Evolutionary conservation across 2,888 invertebrate genomes (phyloP).

Genomic region (Dromius quadrimaculatus): DNA sequence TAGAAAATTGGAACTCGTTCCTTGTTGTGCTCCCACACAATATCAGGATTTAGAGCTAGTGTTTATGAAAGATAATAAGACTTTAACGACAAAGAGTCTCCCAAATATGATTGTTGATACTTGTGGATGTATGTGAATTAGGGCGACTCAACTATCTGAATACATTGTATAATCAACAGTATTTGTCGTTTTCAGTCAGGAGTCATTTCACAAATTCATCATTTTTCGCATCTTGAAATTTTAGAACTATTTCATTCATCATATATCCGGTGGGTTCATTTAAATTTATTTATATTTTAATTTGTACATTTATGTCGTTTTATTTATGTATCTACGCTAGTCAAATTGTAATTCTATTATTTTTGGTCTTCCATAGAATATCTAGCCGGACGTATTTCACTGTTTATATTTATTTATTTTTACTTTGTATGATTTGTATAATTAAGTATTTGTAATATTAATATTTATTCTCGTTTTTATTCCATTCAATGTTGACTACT

Average conservation of each 20-base stretch:
- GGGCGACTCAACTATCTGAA: constrained; percentile 13
- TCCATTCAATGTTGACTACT: constrained; percentile 24
- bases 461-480: constrained; percentile 41
- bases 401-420: constrained; percentile 37
- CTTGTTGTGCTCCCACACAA: constrained; percentile 89
- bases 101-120: constrained; percentile 94
- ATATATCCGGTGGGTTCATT: background rate
- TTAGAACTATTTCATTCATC: background rate
- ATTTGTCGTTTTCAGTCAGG: constrained; percentile 42
- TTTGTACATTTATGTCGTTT: constrained; percentile 3
- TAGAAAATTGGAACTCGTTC: constrained; percentile 74
- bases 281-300: constrained; percentile 11
- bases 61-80: constrained; percentile 83
- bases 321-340: constrained; percentile 9
- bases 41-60: constrained; percentile 84
- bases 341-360: constrained; percentile 16
- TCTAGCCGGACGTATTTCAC: constrained; percentile 11
- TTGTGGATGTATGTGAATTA: constrained; percentile 85
- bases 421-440: constrained; percentile 19
- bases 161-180: constrained; percentile 40
- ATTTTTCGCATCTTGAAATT: background rate
- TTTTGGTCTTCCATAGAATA: constrained; percentile 3
- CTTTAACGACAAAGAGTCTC: constrained; percentile 81
- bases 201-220: constrained; percentile 9
- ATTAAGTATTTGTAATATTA: constrained; percentile 41